Conservation (phyloP, 1,140 invertebrate genomes). For the Lordiphosa stackelbergi region DNA sequence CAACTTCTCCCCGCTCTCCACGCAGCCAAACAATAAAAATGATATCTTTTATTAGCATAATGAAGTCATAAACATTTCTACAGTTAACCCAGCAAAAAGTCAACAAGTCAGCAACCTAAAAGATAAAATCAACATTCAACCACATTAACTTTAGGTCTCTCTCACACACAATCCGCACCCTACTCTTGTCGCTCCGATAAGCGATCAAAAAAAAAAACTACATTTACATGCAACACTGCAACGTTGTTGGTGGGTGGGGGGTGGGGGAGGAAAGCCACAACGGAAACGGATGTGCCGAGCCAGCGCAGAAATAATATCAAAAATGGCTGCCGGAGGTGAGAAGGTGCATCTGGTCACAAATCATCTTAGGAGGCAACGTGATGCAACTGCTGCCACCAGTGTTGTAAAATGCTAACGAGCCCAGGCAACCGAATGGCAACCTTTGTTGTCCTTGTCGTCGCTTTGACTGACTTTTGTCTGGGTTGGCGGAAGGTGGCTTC, state of each 20-base stretch:
- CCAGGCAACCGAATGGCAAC: constrained; percentile 43
- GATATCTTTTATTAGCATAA: constrained; percentile 72
- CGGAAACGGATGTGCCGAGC: constrained; percentile 66
- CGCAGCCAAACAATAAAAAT: constrained; percentile 38
- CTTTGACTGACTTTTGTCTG: constrained; percentile 53
- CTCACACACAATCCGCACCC: not conserved
- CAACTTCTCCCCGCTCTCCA: not conserved
- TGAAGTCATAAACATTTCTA: constrained; percentile 71
- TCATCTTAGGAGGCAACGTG: constrained; percentile 62
- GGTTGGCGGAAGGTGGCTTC: constrained; percentile 50
- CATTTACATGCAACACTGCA: constrained; percentile 66
- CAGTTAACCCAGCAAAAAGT: constrained; percentile 61
- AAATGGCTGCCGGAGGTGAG: constrained; percentile 68
- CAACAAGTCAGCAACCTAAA: constrained; percentile 66
- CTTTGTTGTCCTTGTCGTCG: constrained; percentile 60
- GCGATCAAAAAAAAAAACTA: constrained; percentile 56
- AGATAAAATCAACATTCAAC: constrained; percentile 69
- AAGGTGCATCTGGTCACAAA: constrained; percentile 63
- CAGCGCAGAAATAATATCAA: constrained; percentile 71
- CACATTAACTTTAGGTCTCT: constrained; percentile 43
- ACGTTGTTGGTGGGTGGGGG: constrained; percentile 1
- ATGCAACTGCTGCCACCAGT: constrained; percentile 60
- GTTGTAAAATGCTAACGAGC: constrained; percentile 74
- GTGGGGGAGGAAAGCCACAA: constrained; percentile 23
- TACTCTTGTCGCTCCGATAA: constrained; percentile 36